Percentiles rank a stretch among this genome's conserved stretches.
Conservation (phyloP, 2,888 invertebrate genomes). For the Catocala sponsa region DNA sequence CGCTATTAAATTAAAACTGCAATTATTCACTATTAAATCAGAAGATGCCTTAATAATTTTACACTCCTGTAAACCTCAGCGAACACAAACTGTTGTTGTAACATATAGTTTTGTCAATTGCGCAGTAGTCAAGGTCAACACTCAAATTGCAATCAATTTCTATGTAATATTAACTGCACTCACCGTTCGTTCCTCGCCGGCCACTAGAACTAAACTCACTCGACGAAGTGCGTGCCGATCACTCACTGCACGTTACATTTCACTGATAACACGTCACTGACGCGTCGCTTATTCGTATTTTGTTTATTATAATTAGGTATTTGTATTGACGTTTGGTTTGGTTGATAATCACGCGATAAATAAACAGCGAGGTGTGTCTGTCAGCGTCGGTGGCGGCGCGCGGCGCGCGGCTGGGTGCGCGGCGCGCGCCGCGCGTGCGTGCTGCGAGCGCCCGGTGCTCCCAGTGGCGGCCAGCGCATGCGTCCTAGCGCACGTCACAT, state of each 20-base stretch:
- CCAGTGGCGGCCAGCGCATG: background rate
- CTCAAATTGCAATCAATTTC: background rate
- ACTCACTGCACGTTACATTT: conserved; percentile 1
- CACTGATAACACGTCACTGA: background rate
- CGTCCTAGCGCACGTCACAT: background rate
- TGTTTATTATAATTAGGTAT: background rate
- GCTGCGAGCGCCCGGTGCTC: background rate
- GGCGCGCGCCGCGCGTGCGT: conserved; percentile 6
- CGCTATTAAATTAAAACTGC: too few species aligned
- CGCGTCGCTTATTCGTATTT: background rate
- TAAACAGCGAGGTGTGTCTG: conserved; percentile 5
- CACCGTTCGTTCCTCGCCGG: conserved; percentile 1
- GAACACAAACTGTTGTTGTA: too few species aligned
- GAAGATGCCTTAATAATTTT: too few species aligned
- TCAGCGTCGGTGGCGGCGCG: background rate
- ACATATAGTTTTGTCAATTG: too few species aligned
- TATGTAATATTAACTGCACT: conserved; percentile 3
- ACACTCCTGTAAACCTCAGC: too few species aligned
- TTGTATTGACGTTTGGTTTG: conserved; percentile 5
- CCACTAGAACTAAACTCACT: background rate
- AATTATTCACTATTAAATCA: too few species aligned
- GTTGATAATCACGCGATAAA: conserved; percentile 1
- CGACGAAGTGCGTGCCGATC: background rate
- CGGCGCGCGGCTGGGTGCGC: conserved; percentile 3
- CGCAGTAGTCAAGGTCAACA: too few species aligned